A percentile compares a stretch with the other conserved stretches of the same genome.
phyloP scores from a whole-genome alignment of 1,140 invertebrate genomes.

The Arctopsyche grandis region DNA sequence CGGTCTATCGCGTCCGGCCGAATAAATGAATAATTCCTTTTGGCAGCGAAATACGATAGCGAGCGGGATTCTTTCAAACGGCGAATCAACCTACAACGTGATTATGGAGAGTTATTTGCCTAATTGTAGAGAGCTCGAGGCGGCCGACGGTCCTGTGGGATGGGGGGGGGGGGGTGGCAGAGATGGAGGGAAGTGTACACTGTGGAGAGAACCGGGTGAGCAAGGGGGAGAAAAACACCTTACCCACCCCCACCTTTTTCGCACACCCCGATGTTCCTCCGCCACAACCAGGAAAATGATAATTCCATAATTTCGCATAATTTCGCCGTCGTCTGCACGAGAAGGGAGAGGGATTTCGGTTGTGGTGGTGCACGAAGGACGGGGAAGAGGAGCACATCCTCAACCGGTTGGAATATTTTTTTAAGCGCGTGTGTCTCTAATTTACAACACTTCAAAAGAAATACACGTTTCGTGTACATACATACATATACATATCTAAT shows the following conservation, averaged over 20 bases:
- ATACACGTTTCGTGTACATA: no score
- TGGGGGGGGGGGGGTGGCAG: neutral
- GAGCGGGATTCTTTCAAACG: conserved; percentile 37
- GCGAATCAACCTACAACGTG: conserved; percentile 41
- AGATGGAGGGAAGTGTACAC: neutral
- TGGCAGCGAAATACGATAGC: conserved; percentile 36
- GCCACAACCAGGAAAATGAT: conserved; percentile 30
- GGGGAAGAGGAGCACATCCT: conserved; percentile 1
- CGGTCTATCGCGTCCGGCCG: neutral
- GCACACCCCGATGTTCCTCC: neutral
- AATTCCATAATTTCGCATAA: conserved; percentile 46
- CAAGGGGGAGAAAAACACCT: no score
- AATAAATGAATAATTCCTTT: conserved; percentile 46
- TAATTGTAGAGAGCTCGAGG: conserved; percentile 46
- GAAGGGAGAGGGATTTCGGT: no score
- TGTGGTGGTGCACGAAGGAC: no score
- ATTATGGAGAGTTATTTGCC: conserved; percentile 44
- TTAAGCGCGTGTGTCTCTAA: no score
- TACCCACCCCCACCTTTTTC: neutral
- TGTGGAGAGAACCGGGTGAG: no score
- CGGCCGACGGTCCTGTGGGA: neutral
- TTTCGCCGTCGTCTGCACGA: neutral
- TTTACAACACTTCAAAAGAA: no score
- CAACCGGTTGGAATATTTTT: no score
- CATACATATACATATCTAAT: no score